Evolutionary conservation across 2,797 vertebrate genomes (phyloP), one percentile per base, ranked within the genome.

Genomic region (Apodemus agrarius): DNA sequence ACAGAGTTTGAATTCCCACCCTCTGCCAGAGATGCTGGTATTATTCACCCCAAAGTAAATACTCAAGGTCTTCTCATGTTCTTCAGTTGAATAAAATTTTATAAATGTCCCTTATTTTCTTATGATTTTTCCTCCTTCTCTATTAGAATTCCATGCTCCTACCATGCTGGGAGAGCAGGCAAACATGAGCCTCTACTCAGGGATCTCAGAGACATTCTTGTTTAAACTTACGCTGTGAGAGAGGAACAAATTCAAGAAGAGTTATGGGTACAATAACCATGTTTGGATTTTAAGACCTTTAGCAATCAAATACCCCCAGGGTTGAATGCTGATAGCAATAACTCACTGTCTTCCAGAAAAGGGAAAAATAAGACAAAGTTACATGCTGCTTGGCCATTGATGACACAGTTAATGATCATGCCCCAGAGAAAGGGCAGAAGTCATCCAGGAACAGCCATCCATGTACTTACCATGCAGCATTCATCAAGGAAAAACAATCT

Each of bases 231-330:
- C 59, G 52, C 29, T 22, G 63, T 69, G 59, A 94, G 88, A 90
- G 67, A 83, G 17, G 74, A 90, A 34, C 89, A 94, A 72, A 74
- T 61, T 92, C 59, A 80, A 94, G 19, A 67, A 96, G 57, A 97
- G 76, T 93, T 97, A 96, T 79, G 79, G 57, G 63, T 52, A 92
- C 86, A 76, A 81, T 78, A 96, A 87, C 79, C 69, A 29, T 52
- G 69, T 67, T 91, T 97, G 89, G 90, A 95, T 96, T 72, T 96
- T 93, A 96, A 96, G n/a, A 22, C 31, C 59, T 96, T 92, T 90
- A 85, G 97, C 95, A 86, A 19, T 96, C 92, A 96, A 46, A 94
- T 59, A 83, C 40, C 69, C 85, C 34, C 43, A 67, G 80, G 57
- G 49, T 54, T 95, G 54, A 59, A 69, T 61, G 37, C 59, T 93